Base-by-base conservation (phyloP, 2,888 invertebrate genomes). In the Cheilosia pagana region DNA sequence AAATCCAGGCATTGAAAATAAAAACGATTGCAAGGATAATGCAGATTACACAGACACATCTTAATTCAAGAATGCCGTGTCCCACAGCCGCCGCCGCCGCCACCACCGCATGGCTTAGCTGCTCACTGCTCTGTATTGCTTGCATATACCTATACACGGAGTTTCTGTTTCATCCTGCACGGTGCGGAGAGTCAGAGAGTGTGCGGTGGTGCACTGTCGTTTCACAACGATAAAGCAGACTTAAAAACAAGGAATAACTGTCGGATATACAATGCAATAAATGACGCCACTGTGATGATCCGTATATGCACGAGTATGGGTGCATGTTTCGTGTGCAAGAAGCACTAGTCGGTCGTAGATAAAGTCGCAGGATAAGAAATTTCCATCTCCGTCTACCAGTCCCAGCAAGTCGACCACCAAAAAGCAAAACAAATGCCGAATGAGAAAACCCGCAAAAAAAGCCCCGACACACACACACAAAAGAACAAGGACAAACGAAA, bases 251-350 rank as follows among this genome's bases (percentile, higher is more conserved):
- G 60, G 75, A 79, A 85, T 85, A 81, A 81, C 70, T 81, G 85
- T 81, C 85, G 85, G 81, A 85, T 81, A 53, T 85, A 81, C 81
- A 81, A 25, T 70, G 75, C 85, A 81, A 85, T 85, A 85, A 85
- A 85, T 85, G 85, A 85, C 85, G 75, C 85, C 81, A 71, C 81
- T 81, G 35, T 81, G 83, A 79, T 85, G 85, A 85, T 85, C 85
- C 75, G 71, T 67, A 85, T 60, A 85, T 53, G 62, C 23, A 60
- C 28, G 53, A 16, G n/a, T n/a, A 65, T 12, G 2, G 16, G 14
- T 31, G 7, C 45, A 6, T 55, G 8, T 31, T 35, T 39, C 21
- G 21, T 68, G 2, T 16, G 48, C 12, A 35, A 19, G 60, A 23
- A 35, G 35, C 12, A 63, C n/a, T 21, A 23, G 4, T 53, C 41